A percentile compares a stretch with the other conserved stretches of the same genome.
Evolutionary conservation across 1,140 invertebrate species (phyloP).

Genomic region (Grapholita molesta): DNA sequence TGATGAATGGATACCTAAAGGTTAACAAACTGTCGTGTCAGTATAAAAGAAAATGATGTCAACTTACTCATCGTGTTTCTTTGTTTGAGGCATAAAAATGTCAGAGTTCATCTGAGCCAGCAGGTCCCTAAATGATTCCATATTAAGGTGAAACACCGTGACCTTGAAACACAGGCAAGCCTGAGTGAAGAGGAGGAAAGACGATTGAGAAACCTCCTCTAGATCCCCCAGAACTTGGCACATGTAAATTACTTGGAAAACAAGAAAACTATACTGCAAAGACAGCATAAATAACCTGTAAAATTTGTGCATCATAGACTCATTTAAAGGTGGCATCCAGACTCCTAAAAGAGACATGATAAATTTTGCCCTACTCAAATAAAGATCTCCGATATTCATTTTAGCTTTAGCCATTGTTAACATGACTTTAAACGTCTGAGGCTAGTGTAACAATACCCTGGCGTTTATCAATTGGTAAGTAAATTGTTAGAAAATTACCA

Average conservation of each 20-base stretch:
- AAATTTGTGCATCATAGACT: slow-evolving; percentile 31
- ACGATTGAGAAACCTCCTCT: slow-evolving; percentile 58
- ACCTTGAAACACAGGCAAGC: slow-evolving; percentile 67
- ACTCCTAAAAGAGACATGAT: slow-evolving; percentile 62
- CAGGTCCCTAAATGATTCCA: slow-evolving; percentile 39
- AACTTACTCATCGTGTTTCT: slow-evolving; percentile 47
- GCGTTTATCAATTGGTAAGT: slow-evolving; percentile 25
- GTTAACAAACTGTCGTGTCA: neutral
- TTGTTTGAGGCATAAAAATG: slow-evolving; percentile 47
- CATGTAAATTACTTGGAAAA: slow-evolving; percentile 64
- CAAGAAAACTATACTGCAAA: slow-evolving; percentile 59
- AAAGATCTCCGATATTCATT: slow-evolving; percentile 47
- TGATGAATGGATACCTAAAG: no score
- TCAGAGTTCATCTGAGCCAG: slow-evolving; percentile 51
- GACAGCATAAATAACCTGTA: slow-evolving; percentile 58
- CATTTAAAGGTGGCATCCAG: slow-evolving; percentile 49
- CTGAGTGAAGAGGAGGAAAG: slow-evolving; percentile 62
- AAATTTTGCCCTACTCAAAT: slow-evolving; percentile 57
- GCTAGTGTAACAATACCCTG: neutral
- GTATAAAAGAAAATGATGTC: neutral
- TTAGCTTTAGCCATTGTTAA: slow-evolving; percentile 20
- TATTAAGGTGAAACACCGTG: slow-evolving; percentile 53
- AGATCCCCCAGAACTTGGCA: slow-evolving; percentile 60
- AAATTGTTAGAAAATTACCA: slow-evolving; percentile 28
- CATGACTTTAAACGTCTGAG: neutral